Conservation (phyloP, 2,888 invertebrate genomes). For the Eupithecia vulgata region DNA sequence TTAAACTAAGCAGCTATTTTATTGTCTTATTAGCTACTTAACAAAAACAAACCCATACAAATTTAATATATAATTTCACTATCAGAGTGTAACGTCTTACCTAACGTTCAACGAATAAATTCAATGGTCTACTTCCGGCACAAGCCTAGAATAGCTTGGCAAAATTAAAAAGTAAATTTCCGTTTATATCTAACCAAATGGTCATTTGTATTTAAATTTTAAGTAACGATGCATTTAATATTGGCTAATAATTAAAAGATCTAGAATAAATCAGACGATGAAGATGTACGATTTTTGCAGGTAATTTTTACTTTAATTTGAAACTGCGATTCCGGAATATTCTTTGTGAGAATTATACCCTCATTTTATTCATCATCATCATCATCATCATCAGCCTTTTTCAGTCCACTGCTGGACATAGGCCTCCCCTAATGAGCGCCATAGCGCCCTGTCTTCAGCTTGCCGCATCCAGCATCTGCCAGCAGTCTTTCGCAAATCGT, state of each 20-base stretch:
- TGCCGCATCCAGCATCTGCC: no score
- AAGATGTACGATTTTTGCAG: not conserved
- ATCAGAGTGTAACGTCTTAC: slow-evolving; percentile 34
- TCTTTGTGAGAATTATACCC: not conserved
- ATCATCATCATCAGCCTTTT: no score
- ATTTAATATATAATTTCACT: slow-evolving; percentile 3
- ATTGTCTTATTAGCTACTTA: not conserved
- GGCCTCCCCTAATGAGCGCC: no score
- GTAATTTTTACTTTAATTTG: not conserved
- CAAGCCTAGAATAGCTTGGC: slow-evolving; percentile 18
- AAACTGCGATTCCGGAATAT: not conserved
- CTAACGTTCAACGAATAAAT: slow-evolving; percentile 37
- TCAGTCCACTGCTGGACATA: no score
- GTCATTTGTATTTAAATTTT: slow-evolving; percentile 20
- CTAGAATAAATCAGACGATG: no score
- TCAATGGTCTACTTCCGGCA: slow-evolving; percentile 38
- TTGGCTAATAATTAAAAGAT: slow-evolving; percentile 5
- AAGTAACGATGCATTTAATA: slow-evolving; percentile 9
- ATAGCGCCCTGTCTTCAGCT: no score
- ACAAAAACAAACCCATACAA: not conserved
- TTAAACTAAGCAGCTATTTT: not conserved
- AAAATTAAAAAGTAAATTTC: slow-evolving; percentile 17
- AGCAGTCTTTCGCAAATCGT: no score
- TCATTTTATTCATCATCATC: no score
- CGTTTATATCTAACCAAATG: slow-evolving; percentile 18